Evolutionary conservation across 1,140 invertebrate species (phyloP).

Genomic region (Whitmania pigra): DNA sequence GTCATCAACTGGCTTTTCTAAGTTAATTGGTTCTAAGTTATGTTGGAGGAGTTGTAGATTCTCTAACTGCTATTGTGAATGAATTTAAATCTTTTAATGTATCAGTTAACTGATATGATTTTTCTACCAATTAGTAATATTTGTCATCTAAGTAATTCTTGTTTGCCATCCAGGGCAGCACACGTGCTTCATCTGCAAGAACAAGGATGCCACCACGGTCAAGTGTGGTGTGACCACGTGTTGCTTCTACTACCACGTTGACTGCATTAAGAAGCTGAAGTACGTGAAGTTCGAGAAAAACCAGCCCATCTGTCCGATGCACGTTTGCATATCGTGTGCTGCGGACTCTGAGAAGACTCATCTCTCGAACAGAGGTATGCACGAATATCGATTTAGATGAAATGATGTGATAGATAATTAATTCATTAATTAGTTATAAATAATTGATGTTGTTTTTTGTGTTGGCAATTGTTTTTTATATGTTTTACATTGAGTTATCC

Average conservation of each 20-base stretch:
- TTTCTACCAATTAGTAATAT: too few species aligned
- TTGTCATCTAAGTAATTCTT: too few species aligned
- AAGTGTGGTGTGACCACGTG: conserved; percentile 42
- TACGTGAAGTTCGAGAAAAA: conserved; percentile 24
- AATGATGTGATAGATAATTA: background rate
- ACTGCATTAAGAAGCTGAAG: conserved; percentile 39
- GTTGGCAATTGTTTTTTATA: too few species aligned
- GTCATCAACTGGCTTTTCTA: too few species aligned
- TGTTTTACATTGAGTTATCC: background rate
- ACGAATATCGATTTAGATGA: background rate
- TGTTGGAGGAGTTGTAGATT: background rate
- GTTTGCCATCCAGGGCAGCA: conserved; percentile 53
- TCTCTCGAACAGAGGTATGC: conserved; percentile 33
- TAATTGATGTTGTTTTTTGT: too few species aligned
- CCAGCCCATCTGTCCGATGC: conserved; percentile 60
- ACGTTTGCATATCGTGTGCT: conserved; percentile 78
- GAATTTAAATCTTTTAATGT: too few species aligned
- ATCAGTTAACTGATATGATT: too few species aligned
- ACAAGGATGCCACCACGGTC: conserved; percentile 42
- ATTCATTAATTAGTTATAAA: too few species aligned
- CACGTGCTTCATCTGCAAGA: conserved; percentile 54
- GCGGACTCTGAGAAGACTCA: conserved; percentile 55
- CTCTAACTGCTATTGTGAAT: too few species aligned
- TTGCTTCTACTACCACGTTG: conserved; percentile 46
- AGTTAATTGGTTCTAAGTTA: too few species aligned